These are phyloP conservation scores for Drosophila gunungcola DNA, from an alignment of 1,140 invertebrate species.

Conservation along the genomic window DNA sequence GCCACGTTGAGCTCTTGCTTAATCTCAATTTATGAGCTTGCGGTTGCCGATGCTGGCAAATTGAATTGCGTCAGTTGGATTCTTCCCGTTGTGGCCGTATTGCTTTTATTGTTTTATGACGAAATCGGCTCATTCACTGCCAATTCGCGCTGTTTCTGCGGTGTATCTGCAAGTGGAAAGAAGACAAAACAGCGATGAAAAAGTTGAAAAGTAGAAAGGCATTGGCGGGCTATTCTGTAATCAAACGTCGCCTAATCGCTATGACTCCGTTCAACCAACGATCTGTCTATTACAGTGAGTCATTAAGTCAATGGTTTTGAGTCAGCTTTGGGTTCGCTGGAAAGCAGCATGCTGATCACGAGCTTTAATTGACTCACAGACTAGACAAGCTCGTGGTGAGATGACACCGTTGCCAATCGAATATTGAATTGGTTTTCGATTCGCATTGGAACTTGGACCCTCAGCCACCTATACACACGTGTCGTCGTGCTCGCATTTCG, in stretches of 20 bases:
- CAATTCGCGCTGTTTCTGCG: conserved; percentile 58
- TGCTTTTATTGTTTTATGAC: conserved; percentile 69
- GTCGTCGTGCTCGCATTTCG: conserved; percentile 32
- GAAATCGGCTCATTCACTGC: conserved; percentile 75
- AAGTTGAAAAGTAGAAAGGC: conserved; percentile 54
- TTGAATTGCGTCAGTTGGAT: conserved; percentile 79
- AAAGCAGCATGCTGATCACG: conserved; percentile 59
- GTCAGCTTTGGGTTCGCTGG: conserved; percentile 59
- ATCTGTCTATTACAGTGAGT: conserved; percentile 60
- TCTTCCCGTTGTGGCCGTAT: conserved; percentile 20
- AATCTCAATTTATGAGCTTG: conserved; percentile 81
- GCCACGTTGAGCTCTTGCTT: conserved; percentile 53
- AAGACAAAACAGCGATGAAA: conserved; percentile 23
- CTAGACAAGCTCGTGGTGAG: conserved; percentile 37
- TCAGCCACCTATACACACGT: conserved; percentile 45
- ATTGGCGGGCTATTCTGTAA: conserved; percentile 47
- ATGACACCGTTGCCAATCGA: conserved; percentile 25
- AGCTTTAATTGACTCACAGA: conserved; percentile 48
- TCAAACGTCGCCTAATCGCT: conserved; percentile 53
- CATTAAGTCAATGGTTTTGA: conserved; percentile 57
- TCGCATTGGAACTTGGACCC: conserved; percentile 12
- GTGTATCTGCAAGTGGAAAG: conserved; percentile 50
- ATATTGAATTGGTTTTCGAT: conserved; percentile 18
- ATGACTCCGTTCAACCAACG: conserved; percentile 15
- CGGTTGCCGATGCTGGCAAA: conserved; percentile 63